Evolutionary conservation across 2,888 invertebrate species (phyloP), one percentile per base, ranked within the genome.

Genomic region (Coelogynopora nodosa): DNA sequence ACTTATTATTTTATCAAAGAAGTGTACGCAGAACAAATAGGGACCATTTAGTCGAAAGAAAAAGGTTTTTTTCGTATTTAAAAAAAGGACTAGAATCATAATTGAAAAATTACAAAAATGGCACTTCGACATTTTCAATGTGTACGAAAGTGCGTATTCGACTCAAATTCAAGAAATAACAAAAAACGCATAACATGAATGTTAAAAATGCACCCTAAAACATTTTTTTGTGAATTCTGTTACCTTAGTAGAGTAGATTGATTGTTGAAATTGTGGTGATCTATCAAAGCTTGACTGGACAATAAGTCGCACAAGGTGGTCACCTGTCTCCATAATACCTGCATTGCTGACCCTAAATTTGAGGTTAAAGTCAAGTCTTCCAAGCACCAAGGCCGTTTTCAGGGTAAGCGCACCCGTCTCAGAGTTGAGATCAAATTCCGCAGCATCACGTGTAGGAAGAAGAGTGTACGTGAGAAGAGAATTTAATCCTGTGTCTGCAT

Each of bases 161-260:
- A n/a, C n/a, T n/a, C n/a, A n/a, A n/a, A n/a, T n/a, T n/a, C n/a
- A n/a, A n/a, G n/a, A n/a, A n/a, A n/a, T n/a, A n/a, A n/a, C n/a
- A n/a, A n/a, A n/a, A n/a, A n/a, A n/a, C n/a, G n/a, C n/a, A n/a
- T n/a, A n/a, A n/a, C n/a, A n/a, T n/a, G n/a, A n/a, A n/a, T n/a
- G n/a, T n/a, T n/a, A n/a, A n/a, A n/a, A n/a, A n/a, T n/a, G n/a
- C n/a, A n/a, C n/a, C n/a, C n/a, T n/a, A n/a, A n/a, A n/a, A n/a
- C n/a, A n/a, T n/a, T n/a, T n/a, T n/a, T n/a, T 49, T 49, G 49
- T 49, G 49, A 10, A 49, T 10, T 49, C 5, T 49, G 18, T 49
- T 18, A 85, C 85, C 85, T 85, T 26, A 82, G 28, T 84, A 2
- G 74, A 29, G 82, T 85, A 85, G 2, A n/a, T 26, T n/a, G 84